phyloP scores from a whole-genome alignment of 2,113 vertebrate genomes.

The Vidua macroura region DNA sequence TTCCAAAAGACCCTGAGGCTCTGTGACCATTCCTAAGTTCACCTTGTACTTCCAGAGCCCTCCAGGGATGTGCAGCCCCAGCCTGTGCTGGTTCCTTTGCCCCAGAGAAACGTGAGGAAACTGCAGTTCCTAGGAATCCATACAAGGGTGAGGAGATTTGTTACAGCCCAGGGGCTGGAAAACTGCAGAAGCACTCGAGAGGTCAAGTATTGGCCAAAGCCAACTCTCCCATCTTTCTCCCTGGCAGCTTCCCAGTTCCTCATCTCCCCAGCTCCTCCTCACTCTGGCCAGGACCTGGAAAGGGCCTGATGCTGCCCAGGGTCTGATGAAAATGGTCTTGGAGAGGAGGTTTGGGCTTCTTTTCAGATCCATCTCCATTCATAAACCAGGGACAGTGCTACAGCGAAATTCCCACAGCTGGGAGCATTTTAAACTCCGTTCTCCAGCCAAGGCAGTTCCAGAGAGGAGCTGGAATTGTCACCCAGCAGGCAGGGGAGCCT shows the following conservation, averaged over 20 bases:
- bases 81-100: not conserved
- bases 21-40: not conserved
- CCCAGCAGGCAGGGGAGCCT: not conserved
- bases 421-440: not conserved
- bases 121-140: not conserved
- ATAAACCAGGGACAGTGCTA: not conserved
- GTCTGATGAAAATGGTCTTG: rapidly evolving
- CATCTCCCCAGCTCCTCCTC: not conserved
- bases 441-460: not conserved
- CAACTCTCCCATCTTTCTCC: not conserved
- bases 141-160: not conserved
- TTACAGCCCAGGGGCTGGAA: not conserved
- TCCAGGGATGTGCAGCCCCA: not conserved
- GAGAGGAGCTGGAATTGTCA: not conserved
- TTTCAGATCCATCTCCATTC: not conserved
- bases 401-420: rapidly evolving
- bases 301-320: not conserved
- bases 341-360: not conserved
- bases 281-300: not conserved
- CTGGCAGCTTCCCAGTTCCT: not conserved
- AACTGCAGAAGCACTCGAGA: not conserved
- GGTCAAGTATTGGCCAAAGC: not conserved
- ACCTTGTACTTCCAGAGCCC: not conserved
- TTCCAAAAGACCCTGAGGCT: not conserved
- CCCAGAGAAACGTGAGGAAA: not conserved